A percentile compares a stretch with the other conserved stretches of the same genome.
Conservation (phyloP, 2,888 invertebrate genomes). For the Artemia sinica region DNA sequence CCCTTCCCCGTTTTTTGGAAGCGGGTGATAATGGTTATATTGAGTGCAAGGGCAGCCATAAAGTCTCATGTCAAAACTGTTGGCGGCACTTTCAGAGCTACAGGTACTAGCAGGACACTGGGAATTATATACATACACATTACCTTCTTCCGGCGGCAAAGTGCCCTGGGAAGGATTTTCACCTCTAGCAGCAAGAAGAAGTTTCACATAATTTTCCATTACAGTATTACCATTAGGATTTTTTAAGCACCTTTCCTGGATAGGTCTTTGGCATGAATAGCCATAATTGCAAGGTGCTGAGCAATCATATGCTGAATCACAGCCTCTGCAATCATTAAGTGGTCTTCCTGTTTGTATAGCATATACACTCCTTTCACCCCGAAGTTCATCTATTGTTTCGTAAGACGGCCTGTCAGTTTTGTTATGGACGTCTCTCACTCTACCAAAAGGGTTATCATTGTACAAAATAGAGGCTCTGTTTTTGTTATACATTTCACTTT, state of each 20-base stretch:
- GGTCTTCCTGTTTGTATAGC: slow-evolving; percentile 1
- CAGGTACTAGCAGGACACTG: slow-evolving; percentile 27
- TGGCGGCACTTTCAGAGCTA: slow-evolving; percentile 29
- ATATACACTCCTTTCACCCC: slow-evolving; percentile 6
- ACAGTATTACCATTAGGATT: slow-evolving; percentile 9
- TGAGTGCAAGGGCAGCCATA: slow-evolving; percentile 20
- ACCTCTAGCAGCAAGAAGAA: slow-evolving; percentile 14
- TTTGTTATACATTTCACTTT: neutral
- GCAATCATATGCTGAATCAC: slow-evolving; percentile 4
- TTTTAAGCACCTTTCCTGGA: neutral
- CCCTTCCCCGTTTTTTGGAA: slow-evolving; percentile 5
- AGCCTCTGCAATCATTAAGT: neutral
- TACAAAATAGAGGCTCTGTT: neutral
- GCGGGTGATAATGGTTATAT: slow-evolving; percentile 14
- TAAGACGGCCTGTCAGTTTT: slow-evolving; percentile 10
- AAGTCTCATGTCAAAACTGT: slow-evolving; percentile 29
- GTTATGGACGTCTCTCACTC: neutral
- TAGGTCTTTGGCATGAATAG: neutral
- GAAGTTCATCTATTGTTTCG: slow-evolving; percentile 12
- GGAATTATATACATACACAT: slow-evolving; percentile 19
- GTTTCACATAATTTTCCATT: slow-evolving; percentile 21
- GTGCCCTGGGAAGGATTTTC: neutral
- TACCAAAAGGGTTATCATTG: neutral
- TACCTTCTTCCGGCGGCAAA: slow-evolving; percentile 21
- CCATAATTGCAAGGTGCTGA: slow-evolving; percentile 9